Conservation (phyloP, 2,797 vertebrate genomes). For the Peromyscus nudipes region DNA sequence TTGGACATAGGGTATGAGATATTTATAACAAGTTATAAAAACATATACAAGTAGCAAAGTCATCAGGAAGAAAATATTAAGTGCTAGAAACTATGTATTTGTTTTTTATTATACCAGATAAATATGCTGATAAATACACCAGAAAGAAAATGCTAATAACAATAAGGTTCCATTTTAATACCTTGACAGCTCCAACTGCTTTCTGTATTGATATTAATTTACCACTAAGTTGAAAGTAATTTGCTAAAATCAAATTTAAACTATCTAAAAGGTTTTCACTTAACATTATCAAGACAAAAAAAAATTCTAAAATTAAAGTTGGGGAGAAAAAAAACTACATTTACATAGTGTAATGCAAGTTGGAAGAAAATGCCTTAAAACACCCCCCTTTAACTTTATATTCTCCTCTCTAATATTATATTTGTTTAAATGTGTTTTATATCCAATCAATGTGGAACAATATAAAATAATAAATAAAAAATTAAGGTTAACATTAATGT, state of each 20-base stretch:
- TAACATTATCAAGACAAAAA: conserved; percentile 39
- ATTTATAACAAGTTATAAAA: conserved; percentile 59
- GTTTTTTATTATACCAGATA: conserved; percentile 77
- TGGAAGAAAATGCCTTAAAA: neutral
- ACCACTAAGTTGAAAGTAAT: conserved; percentile 74
- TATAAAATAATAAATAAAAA: neutral
- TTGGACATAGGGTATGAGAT: neutral
- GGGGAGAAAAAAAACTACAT: conserved; percentile 25
- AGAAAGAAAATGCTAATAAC: conserved; percentile 67
- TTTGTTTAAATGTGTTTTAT: neutral
- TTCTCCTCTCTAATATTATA: neutral
- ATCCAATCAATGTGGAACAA: neutral
- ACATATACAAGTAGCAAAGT: neutral
- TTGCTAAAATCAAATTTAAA: conserved; percentile 73
- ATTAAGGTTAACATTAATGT: neutral
- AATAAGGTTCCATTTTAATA: conserved; percentile 62
- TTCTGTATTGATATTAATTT: conserved; percentile 78
- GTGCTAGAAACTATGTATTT: conserved; percentile 51
- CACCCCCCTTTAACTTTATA: neutral
- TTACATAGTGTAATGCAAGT: neutral
- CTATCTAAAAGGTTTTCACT: conserved; percentile 77
- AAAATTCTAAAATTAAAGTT: conserved; percentile 66
- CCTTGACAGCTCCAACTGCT: conserved; percentile 61
- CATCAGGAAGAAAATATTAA: conserved; percentile 25
- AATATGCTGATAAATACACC: neutral